phyloP scores from a whole-genome alignment of 2,888 invertebrate species.

The Lacanobia oleracea region DNA sequence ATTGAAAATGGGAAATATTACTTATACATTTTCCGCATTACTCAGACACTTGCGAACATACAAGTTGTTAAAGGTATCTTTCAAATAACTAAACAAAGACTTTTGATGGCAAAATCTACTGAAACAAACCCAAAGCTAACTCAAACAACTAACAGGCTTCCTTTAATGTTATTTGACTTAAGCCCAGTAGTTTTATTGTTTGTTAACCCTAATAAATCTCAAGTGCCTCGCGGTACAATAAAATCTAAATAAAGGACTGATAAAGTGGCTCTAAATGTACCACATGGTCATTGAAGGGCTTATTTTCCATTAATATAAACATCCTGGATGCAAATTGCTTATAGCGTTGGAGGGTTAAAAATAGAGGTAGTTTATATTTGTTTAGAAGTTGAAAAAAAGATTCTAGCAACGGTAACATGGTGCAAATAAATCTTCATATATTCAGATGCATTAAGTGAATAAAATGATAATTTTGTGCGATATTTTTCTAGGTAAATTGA shows the following conservation, averaged over 20 bases:
- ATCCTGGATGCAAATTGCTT: constrained; percentile 20
- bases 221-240: constrained; percentile 28
- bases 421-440: not conserved
- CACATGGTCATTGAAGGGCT: constrained; percentile 21
- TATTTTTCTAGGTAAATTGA: not conserved
- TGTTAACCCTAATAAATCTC: constrained; percentile 50
- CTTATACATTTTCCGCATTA: too few species aligned
- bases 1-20: too few species aligned
- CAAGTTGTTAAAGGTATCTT: too few species aligned
- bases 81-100: not conserved
- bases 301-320: constrained; percentile 7
- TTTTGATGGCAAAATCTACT: not conserved
- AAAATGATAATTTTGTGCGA: not conserved
- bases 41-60: too few species aligned
- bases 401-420: not conserved
- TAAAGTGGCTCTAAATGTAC: constrained; percentile 48
- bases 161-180: constrained; percentile 16
- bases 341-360: constrained; percentile 5
- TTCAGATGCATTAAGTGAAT: not conserved
- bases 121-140: not conserved
- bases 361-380: not conserved
- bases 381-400: not conserved
- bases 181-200: constrained; percentile 32
- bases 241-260: constrained; percentile 62
- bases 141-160: not conserved